phyloP scores from a whole-genome alignment of 1,140 invertebrate genomes.

The Brachionus koreanus region DNA sequence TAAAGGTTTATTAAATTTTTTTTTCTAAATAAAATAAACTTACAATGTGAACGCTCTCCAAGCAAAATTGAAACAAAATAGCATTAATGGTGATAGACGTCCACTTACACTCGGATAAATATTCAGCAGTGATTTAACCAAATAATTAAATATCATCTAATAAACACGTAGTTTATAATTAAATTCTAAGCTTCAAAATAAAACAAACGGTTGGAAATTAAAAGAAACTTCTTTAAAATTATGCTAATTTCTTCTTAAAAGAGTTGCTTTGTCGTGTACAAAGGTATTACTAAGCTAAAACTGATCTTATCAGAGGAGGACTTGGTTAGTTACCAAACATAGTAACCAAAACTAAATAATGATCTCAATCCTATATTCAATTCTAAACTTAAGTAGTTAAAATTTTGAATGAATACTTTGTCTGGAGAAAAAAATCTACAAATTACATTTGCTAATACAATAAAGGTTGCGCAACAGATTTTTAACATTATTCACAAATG shows the following conservation, averaged over 20 bases:
- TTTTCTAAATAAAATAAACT: neutral
- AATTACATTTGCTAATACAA: neutral
- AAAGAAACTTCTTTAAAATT: neutral
- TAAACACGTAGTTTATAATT: neutral
- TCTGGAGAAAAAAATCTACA: neutral
- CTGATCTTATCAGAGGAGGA: neutral
- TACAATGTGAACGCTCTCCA: slow-evolving; percentile 39
- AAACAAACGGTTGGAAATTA: neutral
- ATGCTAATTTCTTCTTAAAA: neutral
- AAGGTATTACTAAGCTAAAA: neutral
- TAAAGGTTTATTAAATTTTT: neutral
- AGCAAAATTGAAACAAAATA: slow-evolving; percentile 41
- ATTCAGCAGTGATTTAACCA: neutral
- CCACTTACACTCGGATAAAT: slow-evolving; percentile 16
- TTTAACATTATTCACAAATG: neutral
- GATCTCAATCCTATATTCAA: neutral
- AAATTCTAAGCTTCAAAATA: neutral
- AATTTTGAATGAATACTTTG: neutral
- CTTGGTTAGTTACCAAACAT: neutral
- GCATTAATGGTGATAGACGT: slow-evolving; percentile 26
- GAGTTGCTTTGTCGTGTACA: neutral
- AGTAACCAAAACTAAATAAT: neutral
- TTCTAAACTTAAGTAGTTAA: neutral
- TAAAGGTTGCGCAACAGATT: neutral
- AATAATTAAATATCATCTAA: slow-evolving; percentile 39